A percentile compares a stretch with the other conserved stretches of the same genome.
These are phyloP conservation scores for Amyelois transitella DNA, from an alignment of 1,140 invertebrate species.

Conservation along the genomic window DNA sequence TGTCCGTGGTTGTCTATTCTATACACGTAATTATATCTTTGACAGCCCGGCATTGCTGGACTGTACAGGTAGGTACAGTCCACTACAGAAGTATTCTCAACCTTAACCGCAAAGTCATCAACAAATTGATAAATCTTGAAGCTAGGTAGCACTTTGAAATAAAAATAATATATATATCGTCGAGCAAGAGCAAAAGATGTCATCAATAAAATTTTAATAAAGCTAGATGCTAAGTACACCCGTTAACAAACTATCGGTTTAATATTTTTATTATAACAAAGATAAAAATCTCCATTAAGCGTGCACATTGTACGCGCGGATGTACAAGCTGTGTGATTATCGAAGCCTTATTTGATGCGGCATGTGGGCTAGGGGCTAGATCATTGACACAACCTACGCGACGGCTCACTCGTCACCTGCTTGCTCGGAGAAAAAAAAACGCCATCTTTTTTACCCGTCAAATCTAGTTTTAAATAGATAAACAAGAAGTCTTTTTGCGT, in stretches of 20 bases:
- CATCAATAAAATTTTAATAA: background rate
- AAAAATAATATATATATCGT: too few relatives aligned
- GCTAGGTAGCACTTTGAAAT: background rate
- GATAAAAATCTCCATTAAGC: constrained; percentile 1
- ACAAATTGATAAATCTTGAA: constrained; percentile 1
- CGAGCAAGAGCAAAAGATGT: background rate
- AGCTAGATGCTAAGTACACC: background rate
- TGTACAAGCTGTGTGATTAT: constrained; percentile 61
- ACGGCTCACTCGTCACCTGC: constrained; percentile 62
- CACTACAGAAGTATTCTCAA: constrained; percentile 22
- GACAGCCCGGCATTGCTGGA: constrained; percentile 55
- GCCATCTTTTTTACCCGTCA: constrained; percentile 48
- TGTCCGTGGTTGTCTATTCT: constrained; percentile 46
- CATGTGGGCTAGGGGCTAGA: constrained; percentile 70
- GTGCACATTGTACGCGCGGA: constrained; percentile 28
- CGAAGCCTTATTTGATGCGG: constrained; percentile 63
- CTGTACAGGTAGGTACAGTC: constrained; percentile 50
- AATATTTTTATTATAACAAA: background rate
- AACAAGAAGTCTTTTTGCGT: constrained; percentile 20
- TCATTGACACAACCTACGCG: constrained; percentile 71
- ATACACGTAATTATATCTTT: constrained; percentile 70
- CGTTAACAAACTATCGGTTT: background rate
- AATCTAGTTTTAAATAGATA: constrained; percentile 64
- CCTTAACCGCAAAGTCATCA: constrained; percentile 14
- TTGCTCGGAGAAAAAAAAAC: constrained; percentile 41